Base-by-base conservation (phyloP, 2,113 vertebrate genomes). In the Triplophysa tibetana region DNA sequence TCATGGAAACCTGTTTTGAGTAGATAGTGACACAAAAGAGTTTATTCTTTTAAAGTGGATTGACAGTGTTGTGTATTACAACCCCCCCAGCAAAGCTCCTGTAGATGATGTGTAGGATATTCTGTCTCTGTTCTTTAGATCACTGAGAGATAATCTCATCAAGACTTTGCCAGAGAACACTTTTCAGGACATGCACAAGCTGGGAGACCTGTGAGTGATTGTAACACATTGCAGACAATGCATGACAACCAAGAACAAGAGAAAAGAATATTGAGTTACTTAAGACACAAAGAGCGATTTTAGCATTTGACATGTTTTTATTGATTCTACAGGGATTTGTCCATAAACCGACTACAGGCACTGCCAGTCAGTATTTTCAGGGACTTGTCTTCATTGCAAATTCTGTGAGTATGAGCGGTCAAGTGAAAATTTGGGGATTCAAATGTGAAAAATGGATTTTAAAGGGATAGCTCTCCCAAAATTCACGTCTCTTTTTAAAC, bases 111-210 rank as follows among this genome's bases (percentile, higher is more conserved):
- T 8, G 21, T 2, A 8, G 75, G 8, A 60, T 29, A 41, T 62
- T 23, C 24, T 43, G 29, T 58, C 11, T 43, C 79, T 67, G 17
- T n/a, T 43, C 19, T 61, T 60, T 62, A 93, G 85, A 70, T 93
- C 92, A 85, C 88, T 95, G 84, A 91, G 90, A 83, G 87, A 88
- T 90, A 96, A 95, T 90, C 80, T 86, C 88, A 94, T 95, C 89
- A 68, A 4, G 41, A 88, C 81, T 62, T 78, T 95, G 81, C 91
- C 91, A 62, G 92, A 92, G 86, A 94, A 94, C 88, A 92, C 87
- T 23, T 96, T 95, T 88, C 90, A 91, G 69, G 90, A 89, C 81
- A 88, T 95, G 29, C 26, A 5, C 62, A 24, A 65, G 60, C 69
- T 85, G 50, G 80, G 72, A 82, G 83, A 85, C 48, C 72, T 85